A percentile compares a stretch with the other conserved stretches of the same genome.
phyloP scores from a whole-genome alignment of 1,140 invertebrate genomes.

The fruit fly (Drosophila melanogaster) region DNA sequence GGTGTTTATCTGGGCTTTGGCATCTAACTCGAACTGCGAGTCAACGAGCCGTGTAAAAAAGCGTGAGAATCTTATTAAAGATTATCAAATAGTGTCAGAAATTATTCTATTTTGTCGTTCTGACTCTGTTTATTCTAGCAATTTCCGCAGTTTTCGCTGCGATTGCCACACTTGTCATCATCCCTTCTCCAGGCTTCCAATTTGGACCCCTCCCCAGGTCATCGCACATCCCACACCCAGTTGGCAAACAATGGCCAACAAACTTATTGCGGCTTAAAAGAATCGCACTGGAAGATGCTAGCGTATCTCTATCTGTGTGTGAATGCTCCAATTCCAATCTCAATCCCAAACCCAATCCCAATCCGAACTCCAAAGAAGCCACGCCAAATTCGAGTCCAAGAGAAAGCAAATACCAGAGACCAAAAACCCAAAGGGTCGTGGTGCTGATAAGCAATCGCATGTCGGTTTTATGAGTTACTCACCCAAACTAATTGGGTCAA shows the following conservation, averaged over 20 bases:
- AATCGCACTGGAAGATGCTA: constrained; percentile 22
- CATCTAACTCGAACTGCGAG: constrained; percentile 38
- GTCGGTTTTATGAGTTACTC: constrained; percentile 76
- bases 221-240: constrained; percentile 43
- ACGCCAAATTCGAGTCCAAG: constrained; percentile 21
- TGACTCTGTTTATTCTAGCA: constrained; percentile 59
- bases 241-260: constrained; percentile 56
- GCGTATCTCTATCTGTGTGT: constrained; percentile 22
- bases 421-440: constrained; percentile 51
- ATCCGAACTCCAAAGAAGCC: constrained; percentile 14
- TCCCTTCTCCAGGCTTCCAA: neutral
- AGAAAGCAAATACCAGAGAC: constrained; percentile 61
- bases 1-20: constrained; percentile 52
- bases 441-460: constrained; percentile 62
- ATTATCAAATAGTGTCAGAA: constrained; percentile 60
- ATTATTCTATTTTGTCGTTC: constrained; percentile 20
- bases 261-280: constrained; percentile 50
- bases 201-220: constrained; percentile 11
- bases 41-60: constrained; percentile 79
- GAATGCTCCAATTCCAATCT: constrained; percentile 58
- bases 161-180: constrained; percentile 72
- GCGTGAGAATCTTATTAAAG: constrained; percentile 76
- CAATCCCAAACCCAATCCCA: constrained; percentile 32
- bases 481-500: constrained; percentile 72
- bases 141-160: constrained; percentile 75